A percentile compares a stretch with the other conserved stretches of the same genome.
Evolutionary conservation across 2,797 vertebrate genomes (phyloP).

Genomic region (Alectoris magna): DNA sequence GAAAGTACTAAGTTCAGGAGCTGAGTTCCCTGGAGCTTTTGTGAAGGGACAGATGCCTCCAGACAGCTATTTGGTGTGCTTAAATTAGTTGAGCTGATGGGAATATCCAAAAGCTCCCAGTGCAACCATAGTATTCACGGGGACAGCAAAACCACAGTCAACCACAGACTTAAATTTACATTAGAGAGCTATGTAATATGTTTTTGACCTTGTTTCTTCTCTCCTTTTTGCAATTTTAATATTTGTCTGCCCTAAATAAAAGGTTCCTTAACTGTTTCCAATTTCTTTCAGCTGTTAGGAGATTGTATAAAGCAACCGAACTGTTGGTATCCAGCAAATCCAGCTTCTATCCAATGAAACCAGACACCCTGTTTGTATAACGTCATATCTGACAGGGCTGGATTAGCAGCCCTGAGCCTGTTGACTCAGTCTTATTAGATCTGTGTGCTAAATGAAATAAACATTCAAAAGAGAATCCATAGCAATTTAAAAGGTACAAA

Average conservation of each 20-base stretch:
- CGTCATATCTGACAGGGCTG: slow-evolving; percentile 46
- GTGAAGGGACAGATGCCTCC: background rate
- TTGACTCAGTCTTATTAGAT: slow-evolving; percentile 40
- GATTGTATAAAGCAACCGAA: slow-evolving; percentile 24
- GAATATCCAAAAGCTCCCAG: background rate
- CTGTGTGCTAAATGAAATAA: slow-evolving; percentile 45
- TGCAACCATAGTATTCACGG: background rate
- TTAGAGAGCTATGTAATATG: background rate
- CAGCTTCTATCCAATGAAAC: slow-evolving; percentile 57
- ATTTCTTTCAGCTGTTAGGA: slow-evolving; percentile 63
- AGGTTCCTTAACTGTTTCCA: slow-evolving; percentile 45
- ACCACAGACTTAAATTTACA: background rate
- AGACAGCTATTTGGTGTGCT: background rate
- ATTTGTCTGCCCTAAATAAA: slow-evolving; percentile 49
- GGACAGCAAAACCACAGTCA: background rate
- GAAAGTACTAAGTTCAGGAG: background rate
- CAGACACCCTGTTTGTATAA: slow-evolving; percentile 63
- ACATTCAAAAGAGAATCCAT: background rate
- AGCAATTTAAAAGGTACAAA: slow-evolving; percentile 27
- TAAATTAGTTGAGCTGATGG: background rate
- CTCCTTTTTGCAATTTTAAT: slow-evolving; percentile 6
- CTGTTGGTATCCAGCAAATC: slow-evolving; percentile 41
- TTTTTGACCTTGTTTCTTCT: background rate
- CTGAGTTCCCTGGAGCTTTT: background rate
- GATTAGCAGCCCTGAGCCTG: slow-evolving; percentile 29